These are phyloP conservation scores for Lophotis ruficrista DNA, from an alignment of 2,113 vertebrate species.

Conservation along the genomic window DNA sequence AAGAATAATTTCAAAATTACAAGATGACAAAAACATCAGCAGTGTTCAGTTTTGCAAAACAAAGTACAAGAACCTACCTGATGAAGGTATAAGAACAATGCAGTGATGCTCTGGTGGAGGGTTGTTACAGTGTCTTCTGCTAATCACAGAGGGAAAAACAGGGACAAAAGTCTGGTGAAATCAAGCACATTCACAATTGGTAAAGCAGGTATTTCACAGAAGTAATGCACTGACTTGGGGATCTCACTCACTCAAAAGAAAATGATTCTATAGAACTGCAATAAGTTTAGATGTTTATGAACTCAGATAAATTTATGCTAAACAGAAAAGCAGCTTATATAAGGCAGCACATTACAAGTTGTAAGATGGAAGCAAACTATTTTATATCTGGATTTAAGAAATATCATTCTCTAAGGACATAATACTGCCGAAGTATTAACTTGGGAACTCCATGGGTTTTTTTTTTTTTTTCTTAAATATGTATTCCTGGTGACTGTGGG, in stretches of 20 bases:
- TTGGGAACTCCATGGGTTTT: neutral
- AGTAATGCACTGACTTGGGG: neutral
- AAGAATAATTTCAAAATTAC: neutral
- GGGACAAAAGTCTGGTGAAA: neutral
- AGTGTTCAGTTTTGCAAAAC: neutral
- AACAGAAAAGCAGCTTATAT: neutral
- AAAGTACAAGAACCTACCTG: neutral
- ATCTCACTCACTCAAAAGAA: neutral
- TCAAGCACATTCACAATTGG: neutral
- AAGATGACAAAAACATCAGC: neutral
- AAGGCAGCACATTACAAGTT: neutral
- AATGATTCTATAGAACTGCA: neutral
- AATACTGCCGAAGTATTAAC: neutral
- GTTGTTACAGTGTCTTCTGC: neutral
- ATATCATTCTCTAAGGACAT: neutral
- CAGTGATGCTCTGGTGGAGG: neutral
- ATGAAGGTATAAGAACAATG: neutral
- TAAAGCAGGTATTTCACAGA: neutral
- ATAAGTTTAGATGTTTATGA: neutral
- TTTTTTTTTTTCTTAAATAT: neutral
- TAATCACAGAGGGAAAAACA: neutral
- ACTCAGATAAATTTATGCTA: neutral
- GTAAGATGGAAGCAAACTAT: neutral
- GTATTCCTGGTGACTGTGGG: neutral
- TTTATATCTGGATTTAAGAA: neutral